These are phyloP conservation scores for Apolygus lucorum DNA, from an alignment of 1,140 invertebrate genomes.

Conservation along the genomic window DNA sequence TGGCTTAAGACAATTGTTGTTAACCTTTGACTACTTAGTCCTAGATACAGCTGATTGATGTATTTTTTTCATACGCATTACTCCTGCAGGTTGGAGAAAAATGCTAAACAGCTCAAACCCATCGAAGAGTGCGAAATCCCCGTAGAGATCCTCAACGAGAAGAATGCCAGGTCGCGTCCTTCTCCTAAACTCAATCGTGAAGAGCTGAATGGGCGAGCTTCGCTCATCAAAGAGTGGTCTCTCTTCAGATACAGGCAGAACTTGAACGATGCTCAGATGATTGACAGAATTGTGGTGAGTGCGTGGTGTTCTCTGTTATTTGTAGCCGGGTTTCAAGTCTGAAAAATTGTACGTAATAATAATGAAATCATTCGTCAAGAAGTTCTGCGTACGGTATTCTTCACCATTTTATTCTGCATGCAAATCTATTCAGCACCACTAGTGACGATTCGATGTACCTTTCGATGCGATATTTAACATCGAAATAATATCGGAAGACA, in stretches of 20 bases:
- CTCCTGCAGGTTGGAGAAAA: constrained; percentile 54
- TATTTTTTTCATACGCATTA: neutral
- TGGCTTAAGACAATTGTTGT: neutral
- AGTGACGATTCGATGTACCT: too few relatives aligned
- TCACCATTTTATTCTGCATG: too few relatives aligned
- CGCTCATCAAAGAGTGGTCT: constrained; percentile 62
- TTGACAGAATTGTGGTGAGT: constrained; percentile 50
- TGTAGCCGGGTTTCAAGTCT: too few relatives aligned
- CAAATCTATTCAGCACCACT: too few relatives aligned
- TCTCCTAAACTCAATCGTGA: constrained; percentile 40
- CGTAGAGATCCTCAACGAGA: constrained; percentile 52
- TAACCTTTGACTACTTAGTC: neutral
- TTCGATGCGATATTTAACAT: too few relatives aligned
- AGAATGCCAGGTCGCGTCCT: constrained; percentile 51
- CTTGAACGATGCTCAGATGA: constrained; percentile 50
- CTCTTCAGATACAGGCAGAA: constrained; percentile 55
- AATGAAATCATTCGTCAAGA: too few relatives aligned
- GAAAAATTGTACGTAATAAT: too few relatives aligned
- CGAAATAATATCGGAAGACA: too few relatives aligned
- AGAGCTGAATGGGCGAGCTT: constrained; percentile 45
- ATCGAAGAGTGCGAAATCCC: constrained; percentile 70
- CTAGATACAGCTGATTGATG: neutral
- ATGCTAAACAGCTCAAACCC: constrained; percentile 67
- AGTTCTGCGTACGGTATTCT: too few relatives aligned
- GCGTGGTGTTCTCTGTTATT: too few relatives aligned